phyloP scores from a whole-genome alignment of 2,113 vertebrate genomes.

The Halcyon senegalensis region DNA sequence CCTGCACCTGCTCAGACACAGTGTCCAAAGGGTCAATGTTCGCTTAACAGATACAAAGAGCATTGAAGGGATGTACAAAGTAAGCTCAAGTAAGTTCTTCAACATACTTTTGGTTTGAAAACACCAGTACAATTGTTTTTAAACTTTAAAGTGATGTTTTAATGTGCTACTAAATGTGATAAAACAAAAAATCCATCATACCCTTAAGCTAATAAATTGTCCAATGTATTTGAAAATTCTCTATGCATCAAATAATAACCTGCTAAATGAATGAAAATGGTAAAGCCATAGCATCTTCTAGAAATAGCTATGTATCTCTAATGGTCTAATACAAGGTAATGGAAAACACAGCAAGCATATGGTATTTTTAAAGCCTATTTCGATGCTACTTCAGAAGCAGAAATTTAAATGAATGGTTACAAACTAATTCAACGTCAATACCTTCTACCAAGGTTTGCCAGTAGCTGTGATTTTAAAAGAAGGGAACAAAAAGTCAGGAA shows the following conservation, averaged over 20 bases:
- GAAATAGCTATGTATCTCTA: not conserved
- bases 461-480: not conserved
- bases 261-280: slow-evolving; percentile 28
- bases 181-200: not conserved
- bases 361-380: slow-evolving; percentile 35
- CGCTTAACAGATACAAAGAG: slow-evolving; percentile 1
- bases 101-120: not conserved
- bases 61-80: not conserved
- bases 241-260: slow-evolving; percentile 21
- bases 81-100: not conserved
- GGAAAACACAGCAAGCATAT: not conserved
- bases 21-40: slow-evolving; percentile 2
- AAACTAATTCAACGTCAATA: slow-evolving; percentile 11
- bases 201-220: not conserved
- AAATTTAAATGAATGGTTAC: slow-evolving; percentile 7
- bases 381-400: not conserved
- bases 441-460: not conserved
- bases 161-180: not conserved
- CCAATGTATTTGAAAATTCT: not conserved
- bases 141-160: not conserved
- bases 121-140: not conserved
- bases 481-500: not conserved
- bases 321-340: not conserved
- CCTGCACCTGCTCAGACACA: not conserved
- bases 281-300: not conserved